These are phyloP conservation scores for Liodrosophila aerea DNA, from an alignment of 2,888 invertebrate genomes.

Conservation along the genomic window DNA sequence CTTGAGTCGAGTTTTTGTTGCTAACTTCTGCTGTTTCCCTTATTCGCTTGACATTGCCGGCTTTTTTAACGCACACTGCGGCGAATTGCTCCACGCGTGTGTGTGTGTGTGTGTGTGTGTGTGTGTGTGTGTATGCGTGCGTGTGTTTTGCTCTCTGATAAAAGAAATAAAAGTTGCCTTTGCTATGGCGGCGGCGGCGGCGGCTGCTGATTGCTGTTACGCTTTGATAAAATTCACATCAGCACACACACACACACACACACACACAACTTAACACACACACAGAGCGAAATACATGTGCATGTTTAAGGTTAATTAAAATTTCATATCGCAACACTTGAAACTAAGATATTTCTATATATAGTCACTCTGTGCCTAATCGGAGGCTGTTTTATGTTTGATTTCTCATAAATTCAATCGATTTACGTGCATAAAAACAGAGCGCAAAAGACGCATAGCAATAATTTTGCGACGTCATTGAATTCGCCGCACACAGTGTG, in stretches of 20 bases:
- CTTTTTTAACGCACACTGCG: conserved; percentile 50
- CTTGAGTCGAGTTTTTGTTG: conserved; percentile 36
- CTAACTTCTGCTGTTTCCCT: conserved; percentile 38
- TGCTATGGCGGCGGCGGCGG: conserved; percentile 13
- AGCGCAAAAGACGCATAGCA: conserved; percentile 52
- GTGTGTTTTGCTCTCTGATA: conserved; percentile 23
- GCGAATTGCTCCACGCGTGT: conserved; percentile 43
- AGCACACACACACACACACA: conserved; percentile 20
- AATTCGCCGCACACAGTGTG: conserved; percentile 68
- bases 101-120: conserved; percentile 27
- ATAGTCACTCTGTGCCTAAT: conserved; percentile 10
- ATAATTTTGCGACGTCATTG: conserved; percentile 75
- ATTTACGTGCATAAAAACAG: conserved; percentile 52
- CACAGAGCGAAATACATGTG: conserved; percentile 18
- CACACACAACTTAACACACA: conserved; percentile 8
- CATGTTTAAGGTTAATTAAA: conserved; percentile 42
- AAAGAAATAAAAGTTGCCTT: conserved; percentile 37
- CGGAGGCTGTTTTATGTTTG: conserved; percentile 23
- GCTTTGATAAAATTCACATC: conserved; percentile 48
- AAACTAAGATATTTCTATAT: conserved; percentile 8
- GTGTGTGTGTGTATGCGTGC: conserved; percentile 12
- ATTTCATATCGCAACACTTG: conserved; percentile 26
- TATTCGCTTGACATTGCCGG: conserved; percentile 53
- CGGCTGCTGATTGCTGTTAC: conserved; percentile 32
- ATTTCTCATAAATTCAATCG: conserved; percentile 61